Conservation (phyloP, 2,113 vertebrate genomes). For the Mobula birostris region DNA sequence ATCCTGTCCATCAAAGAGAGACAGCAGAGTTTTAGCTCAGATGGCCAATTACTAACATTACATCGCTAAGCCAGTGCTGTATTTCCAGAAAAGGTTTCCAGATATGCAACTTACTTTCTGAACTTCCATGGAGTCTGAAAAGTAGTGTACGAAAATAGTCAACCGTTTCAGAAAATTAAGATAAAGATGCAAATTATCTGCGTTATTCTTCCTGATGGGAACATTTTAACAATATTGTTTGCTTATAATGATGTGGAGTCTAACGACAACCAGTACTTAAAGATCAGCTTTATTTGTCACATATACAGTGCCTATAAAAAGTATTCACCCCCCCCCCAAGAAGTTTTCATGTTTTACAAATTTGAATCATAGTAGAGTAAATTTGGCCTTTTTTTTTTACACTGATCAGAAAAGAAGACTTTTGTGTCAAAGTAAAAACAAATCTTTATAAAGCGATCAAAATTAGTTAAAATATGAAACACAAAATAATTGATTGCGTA, state of each 20-base stretch:
- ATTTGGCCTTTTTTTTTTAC: too few species aligned
- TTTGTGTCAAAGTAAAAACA: too few species aligned
- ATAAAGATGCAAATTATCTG: neutral
- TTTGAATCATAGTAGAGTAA: too few species aligned
- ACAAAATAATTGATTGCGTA: too few species aligned
- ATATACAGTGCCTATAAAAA: too few species aligned
- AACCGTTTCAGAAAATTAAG: neutral
- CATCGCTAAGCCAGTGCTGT: too few species aligned
- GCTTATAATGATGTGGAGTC: neutral
- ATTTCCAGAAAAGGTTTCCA: neutral
- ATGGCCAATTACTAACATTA: neutral
- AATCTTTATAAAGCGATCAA: too few species aligned
- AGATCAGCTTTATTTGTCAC: too few species aligned
- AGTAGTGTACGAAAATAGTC: neutral
- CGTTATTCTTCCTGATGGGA: neutral
- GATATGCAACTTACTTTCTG: neutral
- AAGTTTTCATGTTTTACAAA: too few species aligned
- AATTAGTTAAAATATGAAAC: too few species aligned
- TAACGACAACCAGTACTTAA: neutral
- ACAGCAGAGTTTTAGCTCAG: neutral
- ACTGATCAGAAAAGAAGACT: too few species aligned
- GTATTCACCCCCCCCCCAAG: too few species aligned
- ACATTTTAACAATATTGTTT: neutral
- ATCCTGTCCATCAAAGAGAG: neutral
- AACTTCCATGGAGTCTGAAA: neutral